Base-by-base conservation (phyloP, 2,797 vertebrate genomes). In the Malurus leucopterus region DNA sequence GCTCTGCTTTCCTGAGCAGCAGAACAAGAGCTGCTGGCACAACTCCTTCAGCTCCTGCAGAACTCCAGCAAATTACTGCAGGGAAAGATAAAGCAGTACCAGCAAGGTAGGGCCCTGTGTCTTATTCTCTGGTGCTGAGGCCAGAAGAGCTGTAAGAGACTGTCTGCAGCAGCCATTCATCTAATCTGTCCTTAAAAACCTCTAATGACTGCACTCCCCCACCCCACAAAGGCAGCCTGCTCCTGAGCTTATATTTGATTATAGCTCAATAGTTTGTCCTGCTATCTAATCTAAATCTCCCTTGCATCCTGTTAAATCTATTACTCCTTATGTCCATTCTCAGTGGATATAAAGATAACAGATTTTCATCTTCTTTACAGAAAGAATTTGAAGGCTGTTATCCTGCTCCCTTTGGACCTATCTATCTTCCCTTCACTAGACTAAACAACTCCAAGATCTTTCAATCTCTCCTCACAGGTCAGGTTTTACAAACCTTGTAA, bases 371-470 rank as follows among this genome's bases (percentile, higher is more conserved):
- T 43, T 70, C 61, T 81, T 73, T 64, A 67, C 32, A 73, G 67
- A 47, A 64, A 70, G 62, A 50, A 50, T 13, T 57, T 46, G 74
- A 92, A 91, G 54, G 11, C 23, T 70, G 46, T 72, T 86, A 57
- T 58, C 68, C 46, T 40, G 30, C 29, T 91, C 34, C n/a, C 34
- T 88, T 77, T 79, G 76, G 74, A 62, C 22, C n/a, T 59, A 76
- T 68, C 64, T 63, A n/a, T 73, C 76, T 84, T 91, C 76, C 55
- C 63, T 77, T 85, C 55, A 57, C 59, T 76, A 79, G 57, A 82
- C 84, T 85, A 86, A 91, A 84, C 86, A 92, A 81, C 30, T 30
- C 30, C 61, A 79, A 38, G 36, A 29, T 90, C 67, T 76, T 82
- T 62, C 86, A 79, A 51, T 61, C 36, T 90, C 14, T 86, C 20